These are phyloP conservation scores for Trachelus iudaicus DNA, from an alignment of 2,888 invertebrate species.

Conservation along the genomic window DNA sequence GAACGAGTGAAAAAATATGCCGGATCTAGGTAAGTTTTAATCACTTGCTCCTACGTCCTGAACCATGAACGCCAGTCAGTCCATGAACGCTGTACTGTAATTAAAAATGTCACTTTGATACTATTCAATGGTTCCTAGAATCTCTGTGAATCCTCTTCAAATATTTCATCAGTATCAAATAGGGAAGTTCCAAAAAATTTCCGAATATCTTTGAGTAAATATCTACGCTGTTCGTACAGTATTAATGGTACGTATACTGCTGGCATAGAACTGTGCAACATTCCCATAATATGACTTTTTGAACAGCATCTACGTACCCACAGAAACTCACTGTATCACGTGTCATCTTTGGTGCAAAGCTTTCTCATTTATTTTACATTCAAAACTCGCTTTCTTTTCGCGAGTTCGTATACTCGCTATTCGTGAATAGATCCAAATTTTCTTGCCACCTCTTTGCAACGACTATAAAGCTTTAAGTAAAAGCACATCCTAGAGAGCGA, in stretches of 20 bases:
- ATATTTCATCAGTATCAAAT: neutral
- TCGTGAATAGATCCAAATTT: neutral
- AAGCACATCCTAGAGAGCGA: neutral
- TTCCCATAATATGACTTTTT: neutral
- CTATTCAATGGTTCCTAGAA: neutral
- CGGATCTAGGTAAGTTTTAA: conserved; percentile 67
- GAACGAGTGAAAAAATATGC: conserved; percentile 68
- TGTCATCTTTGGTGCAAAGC: neutral
- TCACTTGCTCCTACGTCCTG: neutral
- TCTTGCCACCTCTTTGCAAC: neutral
- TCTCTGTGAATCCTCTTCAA: neutral
- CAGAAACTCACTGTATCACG: neutral
- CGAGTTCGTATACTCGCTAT: neutral
- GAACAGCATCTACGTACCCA: neutral
- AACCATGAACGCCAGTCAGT: neutral
- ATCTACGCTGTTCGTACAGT: neutral
- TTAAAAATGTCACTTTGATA: neutral
- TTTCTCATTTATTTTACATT: neutral
- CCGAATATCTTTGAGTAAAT: neutral
- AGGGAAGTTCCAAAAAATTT: neutral
- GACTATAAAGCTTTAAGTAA: neutral
- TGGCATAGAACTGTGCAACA: neutral
- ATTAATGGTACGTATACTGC: neutral
- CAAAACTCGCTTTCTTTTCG: neutral
- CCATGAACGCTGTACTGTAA: neutral